Evolutionary conservation across 2,797 vertebrate genomes (phyloP), one percentile per base, ranked within the genome.

Genomic region (Pipistrellus nathusii): DNA sequence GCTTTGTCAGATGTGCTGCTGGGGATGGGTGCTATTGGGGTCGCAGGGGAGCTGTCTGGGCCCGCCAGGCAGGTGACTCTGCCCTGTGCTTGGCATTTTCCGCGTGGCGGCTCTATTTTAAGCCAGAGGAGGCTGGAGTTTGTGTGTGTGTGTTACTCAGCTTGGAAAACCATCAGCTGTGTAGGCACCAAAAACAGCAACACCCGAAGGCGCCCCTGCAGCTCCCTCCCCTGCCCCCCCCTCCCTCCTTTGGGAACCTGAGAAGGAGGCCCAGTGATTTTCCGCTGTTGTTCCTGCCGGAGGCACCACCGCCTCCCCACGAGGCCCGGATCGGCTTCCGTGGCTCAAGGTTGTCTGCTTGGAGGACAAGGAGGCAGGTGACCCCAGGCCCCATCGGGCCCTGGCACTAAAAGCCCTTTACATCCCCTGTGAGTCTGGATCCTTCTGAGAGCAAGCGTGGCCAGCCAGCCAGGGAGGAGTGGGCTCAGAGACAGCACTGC

Each of bases 101-200:
- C 85, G 96, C 85, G 96, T 97, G 89, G 95, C 91, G 88, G 97
- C 93, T 98, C 98, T 98, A 98, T 98, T 98, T 98, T 98, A 97
- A 98, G 98, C 96, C 78, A 87, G 97, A 96, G 93, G 96, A 97
- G 97, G 96, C 78, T 96, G 85, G 91, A 83, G 75, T 88, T 88
- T 85, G 95, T 81, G 68, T 69, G n/a, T 53, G 18, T 97, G 95
- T 97, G 97, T 98, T 98, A 98, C 98, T 97, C 93, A 25, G 93
- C 93, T 97, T 97, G 97, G 96, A 98, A 98, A 97, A 80, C 81
- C 15, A 80, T 98, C 98, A 97, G 95, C 72, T 98, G 97, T 97
- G 96, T 93, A 88, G 66, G 88, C 96, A 97, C 97, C 97, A 96
- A 97, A 96, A 97, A 96, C 97, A 94, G 95, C 93, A 95, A 94